These are phyloP conservation scores for Achatina immaculata DNA, from an alignment of 1,140 invertebrate species.

Conservation along the genomic window DNA sequence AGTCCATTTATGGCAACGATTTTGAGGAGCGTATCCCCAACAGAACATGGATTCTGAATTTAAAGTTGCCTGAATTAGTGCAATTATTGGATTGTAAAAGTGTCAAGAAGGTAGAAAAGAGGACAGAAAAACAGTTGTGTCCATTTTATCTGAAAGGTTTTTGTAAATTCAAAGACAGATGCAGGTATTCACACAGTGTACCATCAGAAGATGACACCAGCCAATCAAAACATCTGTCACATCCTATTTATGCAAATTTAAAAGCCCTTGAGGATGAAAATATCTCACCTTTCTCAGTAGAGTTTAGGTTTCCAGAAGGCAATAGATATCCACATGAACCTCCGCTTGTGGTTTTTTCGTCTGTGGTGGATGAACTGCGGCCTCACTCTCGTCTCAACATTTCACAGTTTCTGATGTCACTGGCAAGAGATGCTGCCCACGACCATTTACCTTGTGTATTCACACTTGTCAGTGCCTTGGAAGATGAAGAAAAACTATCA, in stretches of 20 bases:
- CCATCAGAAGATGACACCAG: constrained; percentile 21
- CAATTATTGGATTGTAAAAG: constrained; percentile 38
- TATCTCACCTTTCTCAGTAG: constrained; percentile 52
- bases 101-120: constrained; percentile 28
- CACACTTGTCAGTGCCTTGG: constrained; percentile 59
- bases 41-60: constrained; percentile 58
- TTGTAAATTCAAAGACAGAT: constrained; percentile 60
- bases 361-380: constrained; percentile 49
- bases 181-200: constrained; percentile 52
- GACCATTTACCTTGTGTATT: constrained; percentile 55
- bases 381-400: constrained; percentile 59
- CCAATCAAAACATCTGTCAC: constrained; percentile 29
- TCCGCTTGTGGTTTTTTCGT: constrained; percentile 62
- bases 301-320: constrained; percentile 61
- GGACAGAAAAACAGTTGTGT: constrained; percentile 50
- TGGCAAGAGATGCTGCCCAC: constrained; percentile 53
- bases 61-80: constrained; percentile 54
- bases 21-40: constrained; percentile 62
- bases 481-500: constrained; percentile 54
- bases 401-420: constrained; percentile 55
- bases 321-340: constrained; percentile 62
- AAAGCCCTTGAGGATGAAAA: constrained; percentile 23
- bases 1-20: constrained; percentile 63
- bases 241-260: constrained; percentile 42
- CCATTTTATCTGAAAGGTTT: constrained; percentile 60